Conservation (phyloP, 1,140 invertebrate species). For the Amyelois transitella region DNA sequence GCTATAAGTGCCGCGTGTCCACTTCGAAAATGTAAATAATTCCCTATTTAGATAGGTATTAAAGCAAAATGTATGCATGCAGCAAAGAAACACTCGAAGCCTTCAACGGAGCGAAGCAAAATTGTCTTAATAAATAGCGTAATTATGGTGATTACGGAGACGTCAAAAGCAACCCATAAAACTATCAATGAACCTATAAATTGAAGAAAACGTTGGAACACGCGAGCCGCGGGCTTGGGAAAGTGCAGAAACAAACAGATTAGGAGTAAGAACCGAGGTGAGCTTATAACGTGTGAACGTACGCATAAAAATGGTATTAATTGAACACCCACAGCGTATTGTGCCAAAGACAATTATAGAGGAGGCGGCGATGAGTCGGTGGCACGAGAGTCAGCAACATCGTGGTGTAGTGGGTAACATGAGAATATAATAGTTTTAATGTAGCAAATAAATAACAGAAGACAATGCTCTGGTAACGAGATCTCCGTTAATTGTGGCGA, state of each 20-base stretch:
- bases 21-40: background rate
- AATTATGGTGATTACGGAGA: conserved; percentile 40
- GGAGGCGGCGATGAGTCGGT: conserved; percentile 42
- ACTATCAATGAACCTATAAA: conserved; percentile 54
- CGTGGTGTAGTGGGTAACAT: conserved; percentile 36
- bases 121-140: conserved; percentile 39
- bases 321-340: conserved; percentile 31
- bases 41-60: background rate
- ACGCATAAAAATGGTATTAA: conserved; percentile 45
- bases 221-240: conserved; percentile 42
- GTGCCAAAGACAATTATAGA: conserved; percentile 42
- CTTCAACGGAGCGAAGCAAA: conserved; percentile 22
- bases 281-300: conserved; percentile 48
- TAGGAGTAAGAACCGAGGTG: conserved; percentile 30
- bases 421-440: conserved; percentile 64
- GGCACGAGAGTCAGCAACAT: conserved; percentile 52
- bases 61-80: background rate
- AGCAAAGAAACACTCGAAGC: conserved; percentile 8
- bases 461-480: conserved; percentile 64
- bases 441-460: conserved; percentile 66
- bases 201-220: conserved; percentile 46
- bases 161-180: conserved; percentile 40
- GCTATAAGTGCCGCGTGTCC: background rate
- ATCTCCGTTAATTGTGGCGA: conserved; percentile 64
- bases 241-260: conserved; percentile 41